Evolutionary conservation across 1,140 invertebrate genomes (phyloP).

Genomic region (Leptopilina clavipes): DNA sequence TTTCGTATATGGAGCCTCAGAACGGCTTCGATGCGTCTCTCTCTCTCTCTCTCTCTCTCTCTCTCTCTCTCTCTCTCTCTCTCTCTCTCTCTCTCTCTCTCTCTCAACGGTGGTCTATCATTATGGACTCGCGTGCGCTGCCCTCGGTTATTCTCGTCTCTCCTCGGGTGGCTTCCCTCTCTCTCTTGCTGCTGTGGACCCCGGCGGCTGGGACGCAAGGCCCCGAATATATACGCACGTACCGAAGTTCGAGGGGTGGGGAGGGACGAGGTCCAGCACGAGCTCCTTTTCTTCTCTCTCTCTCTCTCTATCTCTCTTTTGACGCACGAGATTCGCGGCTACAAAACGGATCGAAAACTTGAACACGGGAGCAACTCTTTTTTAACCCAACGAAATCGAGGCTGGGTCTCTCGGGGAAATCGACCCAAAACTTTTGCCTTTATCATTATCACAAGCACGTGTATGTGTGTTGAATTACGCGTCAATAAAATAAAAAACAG

Average conservation of each 20-base stretch:
- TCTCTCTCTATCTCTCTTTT: constrained; percentile 43
- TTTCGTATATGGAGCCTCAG: constrained; percentile 23
- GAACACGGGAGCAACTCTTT: constrained; percentile 32
- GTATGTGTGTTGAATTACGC: too few relatives aligned
- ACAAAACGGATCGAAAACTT: neutral
- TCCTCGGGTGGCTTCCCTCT: constrained; percentile 50
- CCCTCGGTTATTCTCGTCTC: constrained; percentile 72
- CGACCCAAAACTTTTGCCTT: constrained; percentile 3
- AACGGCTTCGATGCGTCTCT: constrained; percentile 22
- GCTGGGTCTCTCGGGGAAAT: constrained; percentile 6
- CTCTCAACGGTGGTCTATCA: constrained; percentile 65
- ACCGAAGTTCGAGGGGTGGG: neutral
- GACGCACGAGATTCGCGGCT: neutral
- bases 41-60: constrained; percentile 41
- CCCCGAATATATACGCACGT: constrained; percentile 24
- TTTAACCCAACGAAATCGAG: constrained; percentile 6
- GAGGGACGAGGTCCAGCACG: constrained; percentile 33
- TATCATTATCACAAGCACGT: too few relatives aligned
- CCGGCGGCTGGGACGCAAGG: constrained; percentile 17
- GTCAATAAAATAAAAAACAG: too few relatives aligned
- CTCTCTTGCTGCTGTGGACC: neutral
- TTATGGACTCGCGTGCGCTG: constrained; percentile 73
- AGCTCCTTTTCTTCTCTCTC: constrained; percentile 45
- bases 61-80: too few relatives aligned
- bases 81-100: constrained; percentile 40